These are phyloP conservation scores for Sialia sialis DNA, from an alignment of 2,113 vertebrate genomes.

Conservation along the genomic window DNA sequence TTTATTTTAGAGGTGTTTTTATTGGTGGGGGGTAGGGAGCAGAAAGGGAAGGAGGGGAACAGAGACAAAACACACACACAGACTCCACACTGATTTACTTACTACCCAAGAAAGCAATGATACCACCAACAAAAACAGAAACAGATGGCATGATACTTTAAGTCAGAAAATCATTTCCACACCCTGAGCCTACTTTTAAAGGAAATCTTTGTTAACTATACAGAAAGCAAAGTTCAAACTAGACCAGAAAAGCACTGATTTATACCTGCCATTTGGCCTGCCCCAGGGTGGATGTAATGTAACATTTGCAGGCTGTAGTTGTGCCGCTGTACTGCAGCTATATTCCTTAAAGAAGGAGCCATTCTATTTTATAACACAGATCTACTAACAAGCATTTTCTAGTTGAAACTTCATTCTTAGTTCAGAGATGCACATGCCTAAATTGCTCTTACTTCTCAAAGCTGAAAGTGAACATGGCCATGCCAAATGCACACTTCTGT, in stretches of 20 bases:
- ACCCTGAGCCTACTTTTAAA: neutral
- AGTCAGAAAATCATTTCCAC: neutral
- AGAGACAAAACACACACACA: neutral
- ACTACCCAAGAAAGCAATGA: neutral
- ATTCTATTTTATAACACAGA: neutral
- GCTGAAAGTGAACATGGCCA: neutral
- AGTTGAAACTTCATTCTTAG: neutral
- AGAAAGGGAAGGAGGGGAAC: neutral
- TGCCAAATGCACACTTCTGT: neutral
- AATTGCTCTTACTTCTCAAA: neutral
- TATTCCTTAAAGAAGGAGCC: neutral
- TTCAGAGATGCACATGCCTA: neutral
- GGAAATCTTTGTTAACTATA: neutral
- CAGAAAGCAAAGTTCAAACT: neutral
- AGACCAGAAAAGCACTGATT: neutral
- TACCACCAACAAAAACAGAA: neutral
- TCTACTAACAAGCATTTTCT: neutral
- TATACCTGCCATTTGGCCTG: neutral
- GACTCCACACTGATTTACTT: neutral
- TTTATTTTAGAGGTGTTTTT: neutral
- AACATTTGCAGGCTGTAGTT: neutral
- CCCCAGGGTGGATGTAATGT: neutral
- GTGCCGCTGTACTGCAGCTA: neutral
- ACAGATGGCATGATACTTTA: neutral
- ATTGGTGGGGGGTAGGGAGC: fast-evolving